Base-by-base conservation (phyloP, 2,888 invertebrate genomes). In the Heteropelma amictum region DNA sequence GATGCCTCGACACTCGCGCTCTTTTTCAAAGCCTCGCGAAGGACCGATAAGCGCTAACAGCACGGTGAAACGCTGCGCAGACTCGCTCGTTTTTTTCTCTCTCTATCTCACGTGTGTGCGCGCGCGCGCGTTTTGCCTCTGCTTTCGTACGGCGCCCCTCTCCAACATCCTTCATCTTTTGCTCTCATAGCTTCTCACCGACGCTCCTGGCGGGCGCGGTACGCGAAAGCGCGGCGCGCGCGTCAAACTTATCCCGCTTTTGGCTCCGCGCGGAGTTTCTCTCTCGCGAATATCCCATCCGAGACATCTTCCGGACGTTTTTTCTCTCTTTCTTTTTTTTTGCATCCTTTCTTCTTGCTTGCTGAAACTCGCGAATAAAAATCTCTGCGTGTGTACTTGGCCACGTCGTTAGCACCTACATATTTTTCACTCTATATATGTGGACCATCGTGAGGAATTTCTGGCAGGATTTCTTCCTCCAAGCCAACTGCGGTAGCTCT, bases 331-430 rank as follows among this genome's bases (percentile, higher is more conserved):
- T 14, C 17, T 51, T n/a, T 28, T 42, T 47, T 17, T 6, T 38
- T 38, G 12, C 6, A n/a, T 45, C 19, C 17, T 1, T 19, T 7
- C 38, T 73, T 54, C 45, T 19, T n/a, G n/a, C 33, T 4, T 0
- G 19, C 17, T 26, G 2, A 30, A 6, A 8, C 17, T 54, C 17
- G 12, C n/a, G 45, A 7, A 42, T 61, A 35, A 64, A 45, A 67
- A 42, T 60, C 53, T 17, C 38, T 51, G 42, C 58, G 64, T 56
- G 42, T 56, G 26, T 72, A 56, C 73, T 75, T 70, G 56, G 68
- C 49, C 60, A 68, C 56, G 42, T 69, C 73, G 73, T 79, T 77
- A 79, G 76, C 79, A 79, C 79, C 77, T 79, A n/a, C n/a, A n/a
- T n/a, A 45, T 68, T 19, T 67, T 58, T 40, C 42, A 49, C 30